These are phyloP conservation scores for Hypselothyrea guttata DNA, from an alignment of 2,888 invertebrate genomes.

Conservation along the genomic window DNA sequence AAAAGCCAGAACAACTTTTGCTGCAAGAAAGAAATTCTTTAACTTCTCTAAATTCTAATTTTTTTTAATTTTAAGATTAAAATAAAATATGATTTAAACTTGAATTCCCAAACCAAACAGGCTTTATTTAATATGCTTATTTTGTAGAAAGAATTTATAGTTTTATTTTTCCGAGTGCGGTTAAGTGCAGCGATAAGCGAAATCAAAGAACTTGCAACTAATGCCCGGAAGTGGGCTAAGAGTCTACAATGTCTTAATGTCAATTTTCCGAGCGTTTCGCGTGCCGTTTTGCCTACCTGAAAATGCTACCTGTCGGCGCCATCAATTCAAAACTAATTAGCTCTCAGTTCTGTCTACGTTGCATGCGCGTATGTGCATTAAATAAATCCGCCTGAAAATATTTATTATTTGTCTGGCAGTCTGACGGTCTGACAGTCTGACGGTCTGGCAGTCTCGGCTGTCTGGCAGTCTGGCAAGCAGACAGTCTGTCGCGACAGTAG, in stretches of 20 bases:
- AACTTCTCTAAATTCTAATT: too few relatives aligned
- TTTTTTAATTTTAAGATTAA: too few relatives aligned
- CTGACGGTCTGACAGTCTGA: slow-evolving; percentile 17
- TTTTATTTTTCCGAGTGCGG: too few relatives aligned
- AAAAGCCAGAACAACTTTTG: too few relatives aligned
- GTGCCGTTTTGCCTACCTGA: slow-evolving; percentile 17
- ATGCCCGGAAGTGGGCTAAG: slow-evolving; percentile 36
- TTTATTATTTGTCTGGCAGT: slow-evolving; percentile 14
- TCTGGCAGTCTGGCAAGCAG: slow-evolving; percentile 42
- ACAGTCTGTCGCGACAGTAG: slow-evolving; percentile 56
- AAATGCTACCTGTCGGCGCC: slow-evolving; percentile 41
- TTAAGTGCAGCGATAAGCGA: slow-evolving; percentile 43
- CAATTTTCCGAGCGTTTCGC: slow-evolving; percentile 15
- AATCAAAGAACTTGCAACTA: slow-evolving; percentile 9
- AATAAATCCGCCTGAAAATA: slow-evolving; percentile 35
- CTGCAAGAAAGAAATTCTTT: too few relatives aligned
- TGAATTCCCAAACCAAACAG: too few relatives aligned
- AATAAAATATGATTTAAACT: too few relatives aligned
- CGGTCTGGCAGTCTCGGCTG: slow-evolving; percentile 8
- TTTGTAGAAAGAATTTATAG: too few relatives aligned
- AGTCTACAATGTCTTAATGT: slow-evolving; percentile 17
- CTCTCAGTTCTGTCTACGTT: slow-evolving; percentile 21
- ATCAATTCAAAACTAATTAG: slow-evolving; percentile 70
- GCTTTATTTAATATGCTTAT: too few relatives aligned
- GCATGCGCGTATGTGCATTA: slow-evolving; percentile 16